phyloP scores from a whole-genome alignment of 2,113 vertebrate genomes.

The Arenaria interpres region DNA sequence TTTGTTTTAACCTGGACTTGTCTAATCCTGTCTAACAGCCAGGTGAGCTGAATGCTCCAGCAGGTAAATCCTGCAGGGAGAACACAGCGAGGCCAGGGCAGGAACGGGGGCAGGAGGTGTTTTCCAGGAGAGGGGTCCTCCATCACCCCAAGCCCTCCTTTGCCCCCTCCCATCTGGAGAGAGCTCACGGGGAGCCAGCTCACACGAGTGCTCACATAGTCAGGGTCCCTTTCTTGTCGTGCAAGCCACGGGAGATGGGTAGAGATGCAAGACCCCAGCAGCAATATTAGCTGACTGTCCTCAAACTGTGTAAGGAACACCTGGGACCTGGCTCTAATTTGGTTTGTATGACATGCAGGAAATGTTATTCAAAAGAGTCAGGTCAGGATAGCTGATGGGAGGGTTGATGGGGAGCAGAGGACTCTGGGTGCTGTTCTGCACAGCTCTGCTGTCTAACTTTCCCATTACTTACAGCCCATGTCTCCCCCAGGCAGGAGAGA shows the following conservation, averaged over 20 bases:
- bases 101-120: not conserved
- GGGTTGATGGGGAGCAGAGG: not conserved
- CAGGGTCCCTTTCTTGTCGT: not conserved
- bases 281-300: not conserved
- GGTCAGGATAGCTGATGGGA: not conserved
- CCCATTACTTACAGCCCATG: accelerated
- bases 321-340: not conserved
- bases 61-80: not conserved
- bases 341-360: not conserved
- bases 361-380: not conserved
- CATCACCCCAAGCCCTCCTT: not conserved
- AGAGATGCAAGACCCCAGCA: not conserved
- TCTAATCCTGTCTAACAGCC: not conserved
- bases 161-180: accelerated
- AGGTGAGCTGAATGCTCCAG: not conserved
- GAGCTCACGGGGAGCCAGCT: not conserved
- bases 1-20: not conserved
- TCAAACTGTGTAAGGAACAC: not conserved
- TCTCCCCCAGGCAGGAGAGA: not conserved
- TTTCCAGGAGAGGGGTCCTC: not conserved
- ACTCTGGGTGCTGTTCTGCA: not conserved
- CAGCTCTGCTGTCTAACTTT: not conserved
- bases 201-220: accelerated
- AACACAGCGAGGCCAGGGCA: not conserved
- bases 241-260: not conserved